Evolutionary conservation across 2,888 invertebrate species (phyloP), one percentile per base, ranked within the genome.

Genomic region (Heliothis peltigera): DNA sequence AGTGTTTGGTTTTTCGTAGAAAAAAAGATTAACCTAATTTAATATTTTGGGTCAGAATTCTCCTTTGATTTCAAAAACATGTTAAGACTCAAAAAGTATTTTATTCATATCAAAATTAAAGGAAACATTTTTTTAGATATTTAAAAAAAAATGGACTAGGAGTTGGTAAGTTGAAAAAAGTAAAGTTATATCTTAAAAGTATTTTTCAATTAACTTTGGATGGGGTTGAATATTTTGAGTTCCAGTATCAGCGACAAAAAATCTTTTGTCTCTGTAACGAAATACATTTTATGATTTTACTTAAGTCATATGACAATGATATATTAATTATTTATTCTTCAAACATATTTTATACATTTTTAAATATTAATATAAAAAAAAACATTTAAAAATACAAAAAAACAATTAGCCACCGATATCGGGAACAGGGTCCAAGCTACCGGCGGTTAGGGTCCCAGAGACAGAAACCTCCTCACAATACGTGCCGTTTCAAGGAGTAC

Each of bases 141-240:
- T 68, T 64, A 53, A 82, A 62, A 66, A 28, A 73, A 80, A 79
- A 77, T 81, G 75, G 73, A 77, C 72, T 70, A 74, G 62, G 61
- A 78, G 71, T 79, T 74, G 71, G 67, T 68, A 85, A 79, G 49
- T 79, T 79, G 74, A 73, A 77, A 67, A 39, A 62, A 70, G 71
- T 75, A 82, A 79, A 81, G 76, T 39, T 61, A 57, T 62, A 44
- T 65, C 60, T 64, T 63, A 55, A 59, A 74, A 82, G 76, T 81
- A 81, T 79, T 81, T 77, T 74, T 57, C 55, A 79, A 82, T 79
- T 77, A 76, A 80, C 79, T 66, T 60, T 62, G 10, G 19, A 67
- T 65, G 56, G 55, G 66, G 64, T n/a, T 64, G 64, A 46, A 42
- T n/a, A 7, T 48, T 39, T 57, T 22, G 43, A 70, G 82, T 63